Base-by-base conservation (phyloP, 2,888 invertebrate genomes). In the Nomada hirtipes region DNA sequence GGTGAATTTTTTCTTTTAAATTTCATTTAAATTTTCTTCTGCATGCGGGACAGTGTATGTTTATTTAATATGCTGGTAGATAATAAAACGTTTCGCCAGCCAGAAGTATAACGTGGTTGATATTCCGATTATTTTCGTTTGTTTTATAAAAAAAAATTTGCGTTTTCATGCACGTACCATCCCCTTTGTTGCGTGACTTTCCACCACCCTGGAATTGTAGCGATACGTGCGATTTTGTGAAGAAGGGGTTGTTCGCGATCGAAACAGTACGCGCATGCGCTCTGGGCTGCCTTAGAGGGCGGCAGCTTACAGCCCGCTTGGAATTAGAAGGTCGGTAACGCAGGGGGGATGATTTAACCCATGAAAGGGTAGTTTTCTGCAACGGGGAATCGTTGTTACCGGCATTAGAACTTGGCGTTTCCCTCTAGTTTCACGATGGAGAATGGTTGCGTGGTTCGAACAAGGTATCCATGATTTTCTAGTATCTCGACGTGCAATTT, bases 211-310 rank as follows among this genome's bases (percentile, higher is more conserved):
- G 2, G 57, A 69, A 61, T 53, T 86, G 29, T 29, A 60, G 50
- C 26, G 57, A 61, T 61, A 73, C 65, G 57, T 59, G 50, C 44
- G 64, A 76, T 78, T 79, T 47, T 64, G 74, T 59, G 65, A 68
- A 61, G 74, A 59, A 65, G 63, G 81, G 79, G 78, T 73, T 82
- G 84, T 74, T 89, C 83, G 78, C 90, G 92, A 92, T 91, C 91
- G 91, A 92, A 92, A 86, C 74, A 69, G 74, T 84, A 77, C 85
- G 92, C 93, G 93, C 93, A 93, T 93, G 93, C 93, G 93, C 91
- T 86, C 82, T 92, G 42, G 15, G 85, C 29, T 69, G 60, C 53
- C 42, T 55, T 84, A 91, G 90, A 88, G 85, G 91, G 88, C 91
- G 86, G 57, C 74, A 84, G 71, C 47, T 44, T 53, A 50, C 83